Percentiles rank a stretch among this genome's conserved stretches.
phyloP scores from a whole-genome alignment of 2,797 vertebrate species.

The Hemibagrus guttatus region DNA sequence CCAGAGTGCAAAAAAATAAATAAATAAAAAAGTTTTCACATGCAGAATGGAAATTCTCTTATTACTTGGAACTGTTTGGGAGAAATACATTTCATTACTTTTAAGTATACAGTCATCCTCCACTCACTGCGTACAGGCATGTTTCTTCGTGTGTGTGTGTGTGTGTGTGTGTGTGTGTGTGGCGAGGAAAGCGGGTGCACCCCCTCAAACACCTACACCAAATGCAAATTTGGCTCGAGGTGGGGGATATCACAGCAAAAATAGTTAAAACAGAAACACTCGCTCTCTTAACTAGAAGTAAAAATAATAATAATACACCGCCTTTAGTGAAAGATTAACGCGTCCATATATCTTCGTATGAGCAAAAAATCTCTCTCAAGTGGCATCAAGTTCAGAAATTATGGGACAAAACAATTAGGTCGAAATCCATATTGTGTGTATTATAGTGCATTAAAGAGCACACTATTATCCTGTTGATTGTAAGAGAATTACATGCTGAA shows the following conservation, averaged over 20 bases:
- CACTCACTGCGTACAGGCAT: neutral
- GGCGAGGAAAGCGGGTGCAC: constrained; percentile 45
- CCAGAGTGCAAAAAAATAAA: no score
- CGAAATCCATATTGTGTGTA: neutral
- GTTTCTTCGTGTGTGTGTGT: neutral
- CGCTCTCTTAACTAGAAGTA: neutral
- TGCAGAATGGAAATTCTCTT: neutral
- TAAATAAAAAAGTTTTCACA: neutral
- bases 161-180: constrained; percentile 17
- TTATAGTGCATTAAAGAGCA: neutral
- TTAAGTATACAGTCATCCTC: neutral
- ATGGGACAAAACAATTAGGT: neutral
- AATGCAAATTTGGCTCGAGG: constrained; percentile 51
- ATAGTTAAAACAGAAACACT: neutral
- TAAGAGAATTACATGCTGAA: no score
- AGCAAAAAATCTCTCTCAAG: neutral
- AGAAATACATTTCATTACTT: neutral
- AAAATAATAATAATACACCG: neutral
- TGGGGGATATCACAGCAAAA: neutral
- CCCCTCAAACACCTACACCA: constrained; percentile 66
- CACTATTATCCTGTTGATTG: neutral
- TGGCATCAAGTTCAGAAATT: neutral
- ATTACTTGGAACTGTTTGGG: neutral
- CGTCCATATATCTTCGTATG: no score
- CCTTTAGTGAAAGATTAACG: neutral